phyloP scores from a whole-genome alignment of 2,888 invertebrate genomes.

The Heliconius erato region DNA sequence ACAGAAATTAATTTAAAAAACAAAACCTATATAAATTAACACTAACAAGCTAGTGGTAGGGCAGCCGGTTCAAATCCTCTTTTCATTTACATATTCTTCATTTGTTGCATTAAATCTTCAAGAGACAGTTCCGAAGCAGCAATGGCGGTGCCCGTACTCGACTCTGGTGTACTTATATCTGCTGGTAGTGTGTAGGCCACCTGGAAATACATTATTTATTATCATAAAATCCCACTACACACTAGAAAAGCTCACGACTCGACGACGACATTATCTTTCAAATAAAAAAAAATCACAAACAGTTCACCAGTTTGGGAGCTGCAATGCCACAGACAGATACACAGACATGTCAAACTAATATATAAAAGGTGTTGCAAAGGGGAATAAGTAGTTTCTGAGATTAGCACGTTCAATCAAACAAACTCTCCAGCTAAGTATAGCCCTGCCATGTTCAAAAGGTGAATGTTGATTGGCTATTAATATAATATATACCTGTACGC shows the following conservation, averaged over 20 bases:
- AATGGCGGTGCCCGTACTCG: constrained; percentile 77
- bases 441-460: neutral
- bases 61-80: neutral
- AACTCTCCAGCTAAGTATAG: too few relatives aligned
- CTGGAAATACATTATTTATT: constrained; percentile 68
- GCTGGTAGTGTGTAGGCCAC: constrained; percentile 90
- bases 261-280: too few relatives aligned
- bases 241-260: too few relatives aligned
- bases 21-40: neutral
- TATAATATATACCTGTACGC: constrained; percentile 70
- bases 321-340: neutral
- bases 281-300: too few relatives aligned
- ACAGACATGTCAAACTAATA: neutral
- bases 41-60: neutral
- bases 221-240: neutral
- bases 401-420: too few relatives aligned
- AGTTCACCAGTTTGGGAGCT: neutral
- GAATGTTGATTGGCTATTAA: neutral
- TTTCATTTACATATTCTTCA: constrained; percentile 91
- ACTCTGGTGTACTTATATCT: constrained; percentile 74
- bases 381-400: too few relatives aligned
- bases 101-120: constrained; percentile 96
- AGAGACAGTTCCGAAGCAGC: constrained; percentile 88
- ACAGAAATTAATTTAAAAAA: neutral
- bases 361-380: too few relatives aligned